Conservation (phyloP, 2,113 vertebrate genomes). For the Etheostoma cragini region DNA sequence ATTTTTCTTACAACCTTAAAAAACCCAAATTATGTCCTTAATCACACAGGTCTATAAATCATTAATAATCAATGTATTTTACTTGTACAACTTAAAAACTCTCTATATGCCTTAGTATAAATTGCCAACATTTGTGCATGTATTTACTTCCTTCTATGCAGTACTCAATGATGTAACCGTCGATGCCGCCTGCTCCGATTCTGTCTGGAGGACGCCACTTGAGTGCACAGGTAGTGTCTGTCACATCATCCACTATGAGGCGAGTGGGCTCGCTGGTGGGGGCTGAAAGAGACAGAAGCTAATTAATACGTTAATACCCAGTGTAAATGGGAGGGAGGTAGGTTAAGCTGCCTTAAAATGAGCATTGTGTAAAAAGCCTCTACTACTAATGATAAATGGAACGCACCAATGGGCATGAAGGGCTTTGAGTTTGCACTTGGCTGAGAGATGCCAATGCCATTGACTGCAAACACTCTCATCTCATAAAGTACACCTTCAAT, state of each 20-base stretch:
- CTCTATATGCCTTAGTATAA: neutral
- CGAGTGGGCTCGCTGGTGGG: conserved; percentile 89
- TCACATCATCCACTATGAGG: conserved; percentile 89
- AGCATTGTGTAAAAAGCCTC: conserved; percentile 55
- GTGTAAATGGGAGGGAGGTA: conserved; percentile 56
- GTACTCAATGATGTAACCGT: conserved; percentile 92
- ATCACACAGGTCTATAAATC: neutral
- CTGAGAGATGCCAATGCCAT: conserved; percentile 89
- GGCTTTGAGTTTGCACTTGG: conserved; percentile 87
- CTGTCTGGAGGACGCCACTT: conserved; percentile 91
- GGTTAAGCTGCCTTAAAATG: conserved; percentile 64
- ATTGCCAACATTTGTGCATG: neutral
- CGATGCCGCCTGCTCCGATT: conserved; percentile 90
- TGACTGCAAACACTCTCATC: conserved; percentile 92
- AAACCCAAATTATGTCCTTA: neutral
- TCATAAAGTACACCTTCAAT: conserved; percentile 92
- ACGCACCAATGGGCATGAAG: conserved; percentile 87
- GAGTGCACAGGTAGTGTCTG: conserved; percentile 88
- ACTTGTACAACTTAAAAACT: neutral
- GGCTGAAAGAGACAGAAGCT: conserved; percentile 77
- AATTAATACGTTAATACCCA: conserved; percentile 64
- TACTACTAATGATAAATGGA: conserved; percentile 44
- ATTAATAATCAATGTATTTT: neutral
- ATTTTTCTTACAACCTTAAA: neutral
- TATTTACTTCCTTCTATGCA: conserved; percentile 88